Base-by-base conservation (phyloP, 2,797 vertebrate genomes). In the Falco naumanni region DNA sequence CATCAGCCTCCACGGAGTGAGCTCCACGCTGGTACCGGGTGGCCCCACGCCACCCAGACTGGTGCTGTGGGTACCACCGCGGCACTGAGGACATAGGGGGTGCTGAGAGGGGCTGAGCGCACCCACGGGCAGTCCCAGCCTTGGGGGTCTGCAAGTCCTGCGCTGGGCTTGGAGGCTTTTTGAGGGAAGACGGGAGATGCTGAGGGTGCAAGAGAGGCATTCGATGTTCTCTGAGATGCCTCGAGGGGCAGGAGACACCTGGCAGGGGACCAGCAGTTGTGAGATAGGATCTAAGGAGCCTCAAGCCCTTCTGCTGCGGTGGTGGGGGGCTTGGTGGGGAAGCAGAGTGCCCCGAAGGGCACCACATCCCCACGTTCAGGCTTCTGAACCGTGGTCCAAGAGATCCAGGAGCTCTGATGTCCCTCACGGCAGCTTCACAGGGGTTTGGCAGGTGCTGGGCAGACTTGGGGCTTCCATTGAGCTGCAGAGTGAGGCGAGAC, bases 381-480 rank as follows among this genome's bases (percentile, higher is more conserved):
- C 43, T 69, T 68, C 83, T 10, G 56, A 80, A 56, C 41, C 3
- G 24, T 9, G 20, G 6, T 47, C 47, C 34, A 31, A 50, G 60
- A 60, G 50, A 12, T 15, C 21, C 41, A 33, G 41, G 21, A 45
- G 7, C 10, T 11, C 22, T 6, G 0, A 6, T 1, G 31, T 15
- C 48, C 75, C 54, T 33, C 15, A 26, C 1, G 5, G 59, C n/a
- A 82, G 25, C 77, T 69, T 69, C 64, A 13, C 1, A 0, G 53
- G 25, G 33, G 5, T 17, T 29, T 39, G 53, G 53, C 19, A 47
- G 53, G 31, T 7, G 20, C 16, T 1, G 3, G 24, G 29, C 15
- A 63, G 68, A 68, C 43, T 18, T 2, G 2, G 21, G 16, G n/a
- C 4, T 0, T 25, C 41, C 4, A 1, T 16, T 2, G 1, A n/a